Percentiles rank a stretch among this genome's conserved stretches.
phyloP scores from a whole-genome alignment of 2,888 invertebrate genomes.

The Ormyrus pomaceus region DNA sequence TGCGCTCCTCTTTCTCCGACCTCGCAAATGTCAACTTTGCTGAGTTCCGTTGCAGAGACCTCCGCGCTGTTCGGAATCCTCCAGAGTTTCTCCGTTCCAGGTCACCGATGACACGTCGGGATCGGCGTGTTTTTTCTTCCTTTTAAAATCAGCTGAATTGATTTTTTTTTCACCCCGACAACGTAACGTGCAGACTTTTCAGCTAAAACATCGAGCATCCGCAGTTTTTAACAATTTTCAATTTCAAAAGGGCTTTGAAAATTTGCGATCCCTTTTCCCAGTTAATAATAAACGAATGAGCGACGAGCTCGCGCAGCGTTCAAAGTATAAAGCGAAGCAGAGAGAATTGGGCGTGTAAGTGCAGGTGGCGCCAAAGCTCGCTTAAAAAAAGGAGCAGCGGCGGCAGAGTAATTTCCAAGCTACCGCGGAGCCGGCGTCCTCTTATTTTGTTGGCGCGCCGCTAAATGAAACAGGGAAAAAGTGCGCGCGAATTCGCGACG shows the following conservation, averaged over 20 bases:
- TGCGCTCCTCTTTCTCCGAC: background rate
- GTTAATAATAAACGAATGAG: too few species aligned
- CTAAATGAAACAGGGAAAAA: constrained; percentile 5
- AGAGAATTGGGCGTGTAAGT: too few species aligned
- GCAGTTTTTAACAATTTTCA: too few species aligned
- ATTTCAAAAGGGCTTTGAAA: too few species aligned
- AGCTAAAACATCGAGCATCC: too few species aligned
- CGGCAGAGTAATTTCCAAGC: background rate
- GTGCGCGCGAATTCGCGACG: background rate
- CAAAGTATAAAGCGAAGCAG: too few species aligned
- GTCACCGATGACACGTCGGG: background rate
- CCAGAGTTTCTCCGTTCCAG: constrained; percentile 8
- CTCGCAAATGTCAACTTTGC: background rate
- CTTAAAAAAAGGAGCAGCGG: background rate
- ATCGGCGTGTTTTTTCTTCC: constrained; percentile 5
- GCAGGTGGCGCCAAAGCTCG: background rate
- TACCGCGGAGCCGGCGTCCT: constrained; percentile 3
- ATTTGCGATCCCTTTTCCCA: too few species aligned
- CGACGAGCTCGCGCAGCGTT: too few species aligned
- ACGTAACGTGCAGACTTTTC: too few species aligned
- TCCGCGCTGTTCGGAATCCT: background rate
- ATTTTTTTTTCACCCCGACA: too few species aligned
- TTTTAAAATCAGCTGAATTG: background rate
- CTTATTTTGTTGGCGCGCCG: background rate
- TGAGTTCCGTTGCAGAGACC: constrained; percentile 9